Evolutionary conservation across 2,113 vertebrate species (phyloP), one percentile per base, ranked within the genome.

Genomic region (Dicrurus megarhynchus): DNA sequence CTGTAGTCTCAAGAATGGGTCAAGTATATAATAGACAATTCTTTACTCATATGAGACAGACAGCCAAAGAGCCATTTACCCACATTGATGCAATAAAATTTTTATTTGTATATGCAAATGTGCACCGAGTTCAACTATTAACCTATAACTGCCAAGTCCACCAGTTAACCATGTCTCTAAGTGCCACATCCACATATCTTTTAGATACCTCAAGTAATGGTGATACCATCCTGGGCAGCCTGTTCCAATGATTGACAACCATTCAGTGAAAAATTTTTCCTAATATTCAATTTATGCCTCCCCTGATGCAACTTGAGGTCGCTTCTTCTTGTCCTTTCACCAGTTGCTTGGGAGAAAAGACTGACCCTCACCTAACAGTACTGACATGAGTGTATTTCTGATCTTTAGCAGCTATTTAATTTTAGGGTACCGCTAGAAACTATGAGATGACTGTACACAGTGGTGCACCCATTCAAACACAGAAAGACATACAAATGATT

Each of bases 321-420:
- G 46, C 53, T 61, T 60, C 16, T 15, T 69, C 23, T 69, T 53
- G 8, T 33, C 18, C 28, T 39, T 39, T 53, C 7, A 7, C 12
- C 6, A 11, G 28, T 5, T 61, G 22, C 27, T n/a, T 61, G 63
- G 23, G 47, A 53, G 64, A 46, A 61, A 61, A 28, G 39, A 46
- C 13, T 0, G 0, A 39, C 33, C 22, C 27, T 52, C 46, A 53
- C 23, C 39, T 11, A 5, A 9, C 50, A 65, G 30, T 60, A 46
- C 28, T 73, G 57, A 32, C 17, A 32, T 27, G 5, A 37, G 12
- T 24, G 10, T 2, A n/a, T 65, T 88, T 78, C 50, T 65, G 44
- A 55, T 37, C 23, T 78, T 68, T 60, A 30, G 24, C 10, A 74
- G 23, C 11, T 33, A 27, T 64, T 59, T 46, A n/a, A 50, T 60